Evolutionary conservation across 2,797 vertebrate genomes (phyloP), one percentile per base, ranked within the genome.

Genomic region (Saxicola maurus): DNA sequence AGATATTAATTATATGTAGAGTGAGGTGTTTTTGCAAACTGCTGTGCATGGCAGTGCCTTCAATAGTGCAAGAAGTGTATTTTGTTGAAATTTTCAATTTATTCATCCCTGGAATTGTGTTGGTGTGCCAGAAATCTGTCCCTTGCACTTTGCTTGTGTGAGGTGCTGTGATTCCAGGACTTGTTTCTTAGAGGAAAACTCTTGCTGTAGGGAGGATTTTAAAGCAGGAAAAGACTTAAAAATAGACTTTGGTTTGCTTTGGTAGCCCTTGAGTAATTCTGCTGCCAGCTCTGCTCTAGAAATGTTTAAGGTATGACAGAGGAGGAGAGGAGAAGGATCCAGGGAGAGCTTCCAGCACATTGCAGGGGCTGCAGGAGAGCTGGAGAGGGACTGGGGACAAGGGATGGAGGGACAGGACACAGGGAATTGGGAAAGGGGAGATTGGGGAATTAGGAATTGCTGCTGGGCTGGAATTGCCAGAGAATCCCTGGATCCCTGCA

Each of bases 291-390:
- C 18, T 69, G 23, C 33, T 60, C 16, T 56, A 2, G 30, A 45
- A 21, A 23, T 38, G 56, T 73, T 52, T 10, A 13, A 76, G 10
- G 17, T 10, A 0, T 2, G 9, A 19, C 3, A 45, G 33, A 71
- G 10, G 9, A 11, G 53, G 38, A 24, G 74, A 62, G 9, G 43
- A 13, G 53, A 35, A 56, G 40, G 18, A 0, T 66, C 5, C 0
- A 0, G 23, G 51, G 25, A 61, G 30, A 56, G 9, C 59, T 82
- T 3, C 2, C 13, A 72, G 78, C 10, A 3, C 33, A 11, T 80
- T 1, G 38, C 7, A 40, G 38, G 16, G 51, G 49, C 49, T 72
- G 59, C 35, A 57, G 68, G 68, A 65, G 51, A 65, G 80, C 68
- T 82, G 79, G 1, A 72, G 67, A 72, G 62, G 81, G 61, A 10